Evolutionary conservation across 2,113 vertebrate genomes (phyloP), one percentile per base, ranked within the genome.

Genomic region (Sarotherodon lohbergeri): DNA sequence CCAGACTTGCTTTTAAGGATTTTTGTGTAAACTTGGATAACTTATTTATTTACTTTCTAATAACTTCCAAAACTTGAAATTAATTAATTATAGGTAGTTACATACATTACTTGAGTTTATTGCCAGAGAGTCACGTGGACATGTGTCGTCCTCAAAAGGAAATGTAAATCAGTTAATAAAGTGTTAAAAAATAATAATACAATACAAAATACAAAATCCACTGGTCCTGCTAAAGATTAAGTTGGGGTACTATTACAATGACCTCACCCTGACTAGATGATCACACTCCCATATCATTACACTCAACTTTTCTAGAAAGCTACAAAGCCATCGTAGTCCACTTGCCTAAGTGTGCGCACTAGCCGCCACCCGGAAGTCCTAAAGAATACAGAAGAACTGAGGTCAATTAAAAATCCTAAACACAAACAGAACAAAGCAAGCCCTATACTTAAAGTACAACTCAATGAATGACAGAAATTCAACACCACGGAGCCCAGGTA

Each of bases 71-170:
- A 73, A 73, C 68, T 46, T 73, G 0, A 43, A 73, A 27, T 46
- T 41, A 8, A 0, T 68, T 73, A 27, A 46, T 46, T 46, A 73
- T 1, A 7, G 22, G 39, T 27, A 27, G 39, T 10, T 73, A 9
- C 5, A 46, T 16, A 24, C 13, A 24, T 27, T 27, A 46, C 39
- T 43, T 24, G 39, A 27, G 66, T 27, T 16, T 16, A 71, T 24
- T 22, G 39, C 1, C n/a, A 27, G n/a, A 68, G 22, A 17, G 22
- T 73, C 39, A 2, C 0, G 22, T 24, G 66, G 0, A 73, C 39
- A 17, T 46, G 68, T 0, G 0, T n/a, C 3, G 61, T 39, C 32
- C 17, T 5, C 61, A 66, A 39, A 66, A 66, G 61, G 17, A 66
- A 66, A 39, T 66, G 6, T 66, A 66, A 66, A 66, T 66, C 32